Evolutionary conservation across 1,140 invertebrate genomes (phyloP), one percentile per base, ranked within the genome.

Genomic region (Zaprionus nigranus): DNA sequence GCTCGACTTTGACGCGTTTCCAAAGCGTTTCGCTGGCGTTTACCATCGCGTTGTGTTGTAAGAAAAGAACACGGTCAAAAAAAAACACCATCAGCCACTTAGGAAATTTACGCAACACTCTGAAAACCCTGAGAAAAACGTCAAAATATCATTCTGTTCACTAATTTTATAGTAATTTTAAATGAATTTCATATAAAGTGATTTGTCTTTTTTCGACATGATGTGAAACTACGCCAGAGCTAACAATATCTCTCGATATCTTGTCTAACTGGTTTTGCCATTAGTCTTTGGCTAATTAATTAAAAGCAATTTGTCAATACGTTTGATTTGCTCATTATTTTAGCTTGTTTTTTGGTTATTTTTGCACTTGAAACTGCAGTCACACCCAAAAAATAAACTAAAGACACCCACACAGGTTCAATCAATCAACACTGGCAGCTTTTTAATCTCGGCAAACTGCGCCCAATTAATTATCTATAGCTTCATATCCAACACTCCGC

Each of bases 261-360:
- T 51, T 51, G 46, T 51, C 22, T 26, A 75, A 75, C 72, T 11
- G 59, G 72, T 75, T 75, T 63, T 63, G 26, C 34, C 34, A 69
- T 63, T 70, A 69, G 38, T 12, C 54, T 61, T 60, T 63, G 46
- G 28, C 51, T 36, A 70, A 70, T 70, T 75, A 70, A 58, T 62
- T 75, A 34, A 26, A 51, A 38, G 36, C 17, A 49, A 53, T 58
- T 53, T 75, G 64, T 49, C 53, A 26, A 66, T 66, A 58, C 22
- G 20, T 49, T n/a, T 51, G 30, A 75, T 59, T 58, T 70, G 15
- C 69, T 17, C 38, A 66, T 66, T 58, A 66, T 66, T 34, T 36
- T 63, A 34, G 3, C 46, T 36, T 22, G 22, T 66, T 40, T n/a
- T n/a, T 53, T 59, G 36, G 13, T 6, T 46, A 67, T 15, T 40